Evolutionary conservation across 2,113 vertebrate species (phyloP), one percentile per base, ranked within the genome.

Genomic region (Isurus oxyrinchus): DNA sequence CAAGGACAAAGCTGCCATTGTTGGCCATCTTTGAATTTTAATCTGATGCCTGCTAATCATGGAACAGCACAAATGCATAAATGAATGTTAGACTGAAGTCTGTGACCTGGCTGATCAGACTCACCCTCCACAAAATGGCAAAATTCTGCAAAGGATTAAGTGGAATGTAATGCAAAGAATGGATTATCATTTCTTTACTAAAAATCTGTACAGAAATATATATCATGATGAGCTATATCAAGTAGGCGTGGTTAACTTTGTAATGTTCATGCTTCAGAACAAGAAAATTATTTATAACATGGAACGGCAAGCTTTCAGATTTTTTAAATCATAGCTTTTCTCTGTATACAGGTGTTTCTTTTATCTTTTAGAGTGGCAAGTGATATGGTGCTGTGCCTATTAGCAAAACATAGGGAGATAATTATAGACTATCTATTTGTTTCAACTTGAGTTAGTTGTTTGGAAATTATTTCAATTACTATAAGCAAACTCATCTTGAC

Each of bases 1-100:
- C 11, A 66, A 11, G 25, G 63, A 95, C 6, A 93, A 90, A 90
- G 35, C 57, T 93, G 31, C 55, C 13, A 72, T 27, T 95, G 61
- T 40, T 94, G 53, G 93, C 61, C 23, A 35, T 94, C n/a, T 94
- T 94, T 69, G 61, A 94, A 95, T 69, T 40, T 53, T 69, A 53
- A 72, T 49, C 21, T 53, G 11, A 25, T 72, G 66, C 21, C 21
- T 63, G 35, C 16, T 72, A 72, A 95, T 72, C 63, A 49, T 55
- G 67, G 23, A 94, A n/a, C 31, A 40, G 16, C 10, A 40, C 61
- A 44, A 23, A 25, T 25, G 31, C 19, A 49, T 95, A 95, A 31
- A 95, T 72, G 94, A 55, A 67, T 31, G 11, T 67, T 69, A 55
- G 23, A 25, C 63, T 5, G 63, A 53, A 95, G 66, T 49, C 40